Percentiles rank a stretch among this genome's conserved stretches.
These are phyloP conservation scores for Tyrannus savana DNA, from an alignment of 2,113 vertebrate species.

Conservation along the genomic window DNA sequence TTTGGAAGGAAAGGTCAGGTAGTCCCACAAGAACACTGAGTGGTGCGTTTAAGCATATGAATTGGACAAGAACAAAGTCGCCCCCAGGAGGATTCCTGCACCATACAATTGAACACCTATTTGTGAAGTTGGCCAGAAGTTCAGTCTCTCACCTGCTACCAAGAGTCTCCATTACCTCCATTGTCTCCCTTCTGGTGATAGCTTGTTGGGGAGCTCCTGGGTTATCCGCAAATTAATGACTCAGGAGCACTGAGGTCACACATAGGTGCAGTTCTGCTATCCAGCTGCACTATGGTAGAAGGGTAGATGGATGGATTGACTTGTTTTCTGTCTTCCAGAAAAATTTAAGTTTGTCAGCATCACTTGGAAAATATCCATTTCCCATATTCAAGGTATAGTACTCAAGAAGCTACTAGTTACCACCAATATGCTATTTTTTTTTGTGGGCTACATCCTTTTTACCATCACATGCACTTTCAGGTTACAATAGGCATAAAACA, in stretches of 20 bases:
- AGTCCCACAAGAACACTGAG: background rate
- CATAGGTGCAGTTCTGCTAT: background rate
- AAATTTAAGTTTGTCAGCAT: background rate
- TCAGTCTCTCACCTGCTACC: background rate
- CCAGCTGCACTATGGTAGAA: rapidly evolving
- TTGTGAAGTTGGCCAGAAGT: background rate
- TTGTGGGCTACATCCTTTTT: background rate
- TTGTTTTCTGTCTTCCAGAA: background rate
- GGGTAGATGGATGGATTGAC: background rate
- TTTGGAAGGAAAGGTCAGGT: background rate
- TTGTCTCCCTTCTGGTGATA: background rate
- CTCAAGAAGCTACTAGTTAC: background rate
- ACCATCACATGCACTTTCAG: background rate
- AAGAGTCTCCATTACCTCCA: background rate
- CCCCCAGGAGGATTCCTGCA: background rate
- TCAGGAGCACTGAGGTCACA: background rate
- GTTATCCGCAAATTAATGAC: background rate
- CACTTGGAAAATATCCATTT: background rate
- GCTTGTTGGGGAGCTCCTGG: background rate
- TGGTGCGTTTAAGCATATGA: background rate
- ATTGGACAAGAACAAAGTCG: background rate
- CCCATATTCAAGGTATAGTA: background rate
- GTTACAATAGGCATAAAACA: background rate
- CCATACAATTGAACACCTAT: background rate
- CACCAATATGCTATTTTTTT: background rate